Conservation (phyloP, 2,113 vertebrate species). For the Burhinus bistriatus region DNA sequence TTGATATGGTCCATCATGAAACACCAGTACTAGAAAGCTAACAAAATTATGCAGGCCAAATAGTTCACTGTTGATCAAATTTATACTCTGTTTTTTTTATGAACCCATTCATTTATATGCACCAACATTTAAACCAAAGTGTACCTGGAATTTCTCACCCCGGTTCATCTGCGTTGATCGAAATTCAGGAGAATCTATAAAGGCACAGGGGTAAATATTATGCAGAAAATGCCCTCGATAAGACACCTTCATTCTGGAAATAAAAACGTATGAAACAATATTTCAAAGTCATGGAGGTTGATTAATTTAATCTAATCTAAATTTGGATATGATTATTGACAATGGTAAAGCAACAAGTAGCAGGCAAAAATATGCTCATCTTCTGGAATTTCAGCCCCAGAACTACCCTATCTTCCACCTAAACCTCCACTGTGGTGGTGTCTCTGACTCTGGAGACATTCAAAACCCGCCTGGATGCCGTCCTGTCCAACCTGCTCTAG, state of each 20-base stretch:
- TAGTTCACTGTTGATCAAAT: neutral
- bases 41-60: neutral
- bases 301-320: neutral
- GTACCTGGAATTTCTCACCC: conserved; percentile 97
- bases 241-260: conserved; percentile 95
- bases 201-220: conserved; percentile 97
- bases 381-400: neutral
- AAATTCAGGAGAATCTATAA: conserved; percentile 98
- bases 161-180: conserved; percentile 94
- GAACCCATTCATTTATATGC: neutral
- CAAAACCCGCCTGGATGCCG: no score
- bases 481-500: no score
- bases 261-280: conserved; percentile 37
- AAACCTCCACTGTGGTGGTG: neutral
- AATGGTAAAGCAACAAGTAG: neutral
- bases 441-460: no score
- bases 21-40: neutral
- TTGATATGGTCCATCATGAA: neutral
- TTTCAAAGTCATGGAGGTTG: neutral
- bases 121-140: neutral
- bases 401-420: neutral
- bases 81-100: neutral
- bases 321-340: neutral
- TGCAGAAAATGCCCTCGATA: conserved; percentile 97
- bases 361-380: neutral